Conservation (phyloP, 2,888 invertebrate genomes). For the Parapristionchus giblindavisi region DNA sequence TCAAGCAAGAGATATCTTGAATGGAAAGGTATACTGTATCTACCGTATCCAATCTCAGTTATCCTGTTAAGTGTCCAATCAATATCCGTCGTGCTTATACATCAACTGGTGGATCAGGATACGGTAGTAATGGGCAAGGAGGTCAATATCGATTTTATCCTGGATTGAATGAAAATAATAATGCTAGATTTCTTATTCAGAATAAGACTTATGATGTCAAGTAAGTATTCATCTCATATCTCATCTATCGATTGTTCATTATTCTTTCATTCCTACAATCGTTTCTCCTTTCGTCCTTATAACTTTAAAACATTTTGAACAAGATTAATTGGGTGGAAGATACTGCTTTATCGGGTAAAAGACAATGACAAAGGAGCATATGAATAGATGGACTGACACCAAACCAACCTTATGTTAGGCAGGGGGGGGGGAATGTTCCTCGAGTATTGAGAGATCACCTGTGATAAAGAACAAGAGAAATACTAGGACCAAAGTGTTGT, state of each 20-base stretch:
- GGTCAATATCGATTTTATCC: slow-evolving; percentile 33
- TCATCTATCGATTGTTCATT: too few relatives aligned
- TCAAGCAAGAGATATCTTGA: slow-evolving; percentile 57
- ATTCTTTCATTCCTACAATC: too few relatives aligned
- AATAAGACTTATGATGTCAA: slow-evolving; percentile 16
- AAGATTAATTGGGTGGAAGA: too few relatives aligned
- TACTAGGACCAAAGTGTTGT: too few relatives aligned
- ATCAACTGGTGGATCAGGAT: slow-evolving; percentile 20
- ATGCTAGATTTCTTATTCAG: neutral
- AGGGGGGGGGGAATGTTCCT: too few relatives aligned
- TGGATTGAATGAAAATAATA: neutral
- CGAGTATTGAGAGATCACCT: too few relatives aligned
- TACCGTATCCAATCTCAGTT: neutral
- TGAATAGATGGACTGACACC: neutral
- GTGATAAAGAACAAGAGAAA: too few relatives aligned
- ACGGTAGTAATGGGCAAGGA: slow-evolving; percentile 33
- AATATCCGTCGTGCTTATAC: slow-evolving; percentile 15
- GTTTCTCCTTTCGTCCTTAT: too few relatives aligned
- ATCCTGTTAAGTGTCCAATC: slow-evolving; percentile 10
- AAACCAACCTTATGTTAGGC: too few relatives aligned
- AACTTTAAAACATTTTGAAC: too few relatives aligned
- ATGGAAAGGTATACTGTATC: slow-evolving; percentile 42
- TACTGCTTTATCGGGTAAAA: too few relatives aligned
- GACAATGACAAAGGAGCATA: neutral
- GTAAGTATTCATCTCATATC: neutral